Conservation (phyloP, 2,797 vertebrate species). For the Hafferia zeledoni region DNA sequence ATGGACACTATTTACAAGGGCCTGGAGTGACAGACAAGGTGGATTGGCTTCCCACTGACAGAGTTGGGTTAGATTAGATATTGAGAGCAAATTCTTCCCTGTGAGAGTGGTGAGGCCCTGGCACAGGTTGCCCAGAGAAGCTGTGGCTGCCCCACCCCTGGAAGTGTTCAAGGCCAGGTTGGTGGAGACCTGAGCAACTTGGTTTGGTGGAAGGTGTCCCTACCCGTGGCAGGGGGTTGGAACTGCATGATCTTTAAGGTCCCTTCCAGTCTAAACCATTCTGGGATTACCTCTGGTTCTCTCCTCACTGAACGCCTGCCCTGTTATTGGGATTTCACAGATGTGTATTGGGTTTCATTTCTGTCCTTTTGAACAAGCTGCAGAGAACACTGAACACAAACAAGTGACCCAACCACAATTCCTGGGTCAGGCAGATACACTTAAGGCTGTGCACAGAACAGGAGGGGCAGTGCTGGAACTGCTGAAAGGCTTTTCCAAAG, state of each 20-base stretch:
- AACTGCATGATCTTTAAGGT: not conserved
- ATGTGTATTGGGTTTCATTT: not conserved
- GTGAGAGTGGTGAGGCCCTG: not conserved
- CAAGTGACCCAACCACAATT: not conserved
- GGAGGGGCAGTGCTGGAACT: not conserved
- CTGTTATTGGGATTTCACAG: not conserved
- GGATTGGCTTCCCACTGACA: not conserved
- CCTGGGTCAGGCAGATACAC: not conserved
- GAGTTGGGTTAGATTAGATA: rapidly evolving
- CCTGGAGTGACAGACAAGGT: not conserved
- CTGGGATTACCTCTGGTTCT: not conserved
- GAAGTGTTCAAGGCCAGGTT: not conserved
- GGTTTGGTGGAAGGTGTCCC: not conserved
- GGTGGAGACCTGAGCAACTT: rapidly evolving
- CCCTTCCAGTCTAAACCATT: not conserved
- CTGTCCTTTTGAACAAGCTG: not conserved
- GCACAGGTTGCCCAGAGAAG: not conserved
- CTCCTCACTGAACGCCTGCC: not conserved
- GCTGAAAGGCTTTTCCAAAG: constrained; percentile 3
- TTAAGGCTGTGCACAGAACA: not conserved
- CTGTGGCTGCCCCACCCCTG: not conserved
- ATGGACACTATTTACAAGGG: not conserved
- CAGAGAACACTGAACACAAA: not conserved
- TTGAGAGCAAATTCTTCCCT: not conserved
- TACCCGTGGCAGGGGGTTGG: not conserved